Conservation (phyloP, 2,888 invertebrate species). For the Hecatera dysodea region DNA sequence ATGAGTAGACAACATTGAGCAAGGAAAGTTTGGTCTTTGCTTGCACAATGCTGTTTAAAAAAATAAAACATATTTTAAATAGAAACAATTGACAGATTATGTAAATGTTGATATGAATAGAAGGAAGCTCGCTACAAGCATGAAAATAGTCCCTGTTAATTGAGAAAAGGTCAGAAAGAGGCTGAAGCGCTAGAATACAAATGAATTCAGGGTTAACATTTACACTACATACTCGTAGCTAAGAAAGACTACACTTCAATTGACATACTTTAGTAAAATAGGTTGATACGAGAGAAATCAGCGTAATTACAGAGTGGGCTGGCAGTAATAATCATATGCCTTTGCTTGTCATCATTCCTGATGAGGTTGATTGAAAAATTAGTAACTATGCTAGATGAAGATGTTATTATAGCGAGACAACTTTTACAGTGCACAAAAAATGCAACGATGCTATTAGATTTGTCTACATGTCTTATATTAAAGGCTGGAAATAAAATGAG, state of each 20-base stretch:
- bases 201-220: neutral
- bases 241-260: constrained; percentile 15
- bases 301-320: constrained; percentile 45
- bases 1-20: too few relatives aligned
- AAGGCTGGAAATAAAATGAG: neutral
- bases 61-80: too few relatives aligned
- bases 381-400: constrained; percentile 16
- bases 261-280: constrained; percentile 37
- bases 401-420: constrained; percentile 29
- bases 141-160: neutral
- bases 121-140: neutral
- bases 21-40: too few relatives aligned
- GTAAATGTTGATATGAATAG: too few relatives aligned
- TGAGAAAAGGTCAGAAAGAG: neutral
- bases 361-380: constrained; percentile 50
- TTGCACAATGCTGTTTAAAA: too few relatives aligned
- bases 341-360: constrained; percentile 43
- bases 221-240: neutral
- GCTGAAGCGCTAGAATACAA: constrained; percentile 13
- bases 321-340: constrained; percentile 32
- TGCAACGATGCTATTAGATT: constrained; percentile 29
- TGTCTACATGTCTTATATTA: neutral
- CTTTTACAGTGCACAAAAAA: constrained; percentile 27
- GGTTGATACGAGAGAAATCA: constrained; percentile 49
- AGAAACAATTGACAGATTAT: too few relatives aligned